Evolutionary conservation across 2,888 invertebrate genomes (phyloP), one percentile per base, ranked within the genome.

Genomic region (Lissocephala sabroskyi): DNA sequence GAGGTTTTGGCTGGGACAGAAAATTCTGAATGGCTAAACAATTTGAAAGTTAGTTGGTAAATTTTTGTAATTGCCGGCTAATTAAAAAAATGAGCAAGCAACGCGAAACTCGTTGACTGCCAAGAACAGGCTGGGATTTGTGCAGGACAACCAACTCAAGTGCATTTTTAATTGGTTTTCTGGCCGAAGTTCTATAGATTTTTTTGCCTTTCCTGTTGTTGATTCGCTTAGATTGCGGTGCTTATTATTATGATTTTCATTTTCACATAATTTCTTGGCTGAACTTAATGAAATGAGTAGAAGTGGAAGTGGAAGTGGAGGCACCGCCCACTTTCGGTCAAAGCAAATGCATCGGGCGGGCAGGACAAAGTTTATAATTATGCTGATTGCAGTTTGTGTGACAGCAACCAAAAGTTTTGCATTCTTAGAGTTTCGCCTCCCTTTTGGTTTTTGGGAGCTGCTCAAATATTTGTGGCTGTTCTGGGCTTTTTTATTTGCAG

Each of bases 281-380:
- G 30, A 26, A 23, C 23, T 23, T 23, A 7, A 23, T 23, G 23
- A 23, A n/a, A n/a, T n/a, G n/a, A n/a, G n/a, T n/a, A n/a, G n/a
- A n/a, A n/a, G n/a, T n/a, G n/a, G n/a, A n/a, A n/a, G n/a, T n/a
- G n/a, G 23, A n/a, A n/a, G n/a, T n/a, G n/a, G n/a, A n/a, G n/a
- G n/a, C n/a, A n/a, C n/a, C n/a, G n/a, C n/a, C n/a, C 36, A 36
- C 18, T 14, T 3, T 5, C 10, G 33, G 14, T 28, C 30, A 41
- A 56, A 62, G 71, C 46, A 47, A 68, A 52, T 67, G 58, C 65
- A 42, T 60, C 60, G 60, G 52, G 52, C 63, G 56, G 56, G 55
- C 64, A 50, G 44, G 57, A n/a, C n/a, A 52, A 70, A 64, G 57
- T 81, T 77, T 81, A 70, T 80, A 81, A 81, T 81, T 68, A 75